phyloP scores from a whole-genome alignment of 2,113 vertebrate genomes.

The Gallinago undulata region DNA sequence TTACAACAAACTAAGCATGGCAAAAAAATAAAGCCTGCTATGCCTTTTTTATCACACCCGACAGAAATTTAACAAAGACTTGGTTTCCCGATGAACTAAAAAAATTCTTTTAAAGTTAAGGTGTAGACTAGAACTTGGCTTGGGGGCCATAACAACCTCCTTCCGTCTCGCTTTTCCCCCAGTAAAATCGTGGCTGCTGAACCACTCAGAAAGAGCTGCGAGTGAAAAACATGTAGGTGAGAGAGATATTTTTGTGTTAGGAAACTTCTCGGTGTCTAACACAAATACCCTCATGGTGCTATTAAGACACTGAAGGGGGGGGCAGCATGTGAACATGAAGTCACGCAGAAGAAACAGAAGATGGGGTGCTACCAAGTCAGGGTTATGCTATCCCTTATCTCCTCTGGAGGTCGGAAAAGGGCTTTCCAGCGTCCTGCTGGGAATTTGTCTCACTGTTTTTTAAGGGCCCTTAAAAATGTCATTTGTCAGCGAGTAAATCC shows the following conservation, averaged over 20 bases:
- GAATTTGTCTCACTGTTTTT: slow-evolving; percentile 80
- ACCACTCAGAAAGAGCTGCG: not conserved
- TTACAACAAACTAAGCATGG: not conserved
- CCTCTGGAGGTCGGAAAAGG: not conserved
- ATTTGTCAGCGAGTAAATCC: slow-evolving; percentile 82
- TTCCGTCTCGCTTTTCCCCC: not conserved
- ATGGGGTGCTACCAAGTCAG: not conserved
- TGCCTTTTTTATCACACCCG: not conserved
- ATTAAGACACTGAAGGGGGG: not conserved
- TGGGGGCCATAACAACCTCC: not conserved
- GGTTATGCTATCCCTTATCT: not conserved
- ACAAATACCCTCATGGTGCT: not conserved
- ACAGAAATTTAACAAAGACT: not conserved
- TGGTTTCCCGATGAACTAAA: not conserved
- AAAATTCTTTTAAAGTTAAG: not conserved
- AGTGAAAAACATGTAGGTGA: not conserved
- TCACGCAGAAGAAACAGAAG: not conserved
- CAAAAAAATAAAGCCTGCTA: not conserved
- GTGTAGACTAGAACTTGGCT: not conserved
- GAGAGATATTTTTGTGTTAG: not conserved
- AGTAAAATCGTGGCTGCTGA: not conserved
- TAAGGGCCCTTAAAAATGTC: slow-evolving; percentile 76
- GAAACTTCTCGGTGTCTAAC: not conserved
- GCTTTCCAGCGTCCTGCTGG: slow-evolving; percentile 61
- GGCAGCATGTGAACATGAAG: not conserved